Base-by-base conservation (phyloP, 2,888 invertebrate species). In the Andrena camellia region DNA sequence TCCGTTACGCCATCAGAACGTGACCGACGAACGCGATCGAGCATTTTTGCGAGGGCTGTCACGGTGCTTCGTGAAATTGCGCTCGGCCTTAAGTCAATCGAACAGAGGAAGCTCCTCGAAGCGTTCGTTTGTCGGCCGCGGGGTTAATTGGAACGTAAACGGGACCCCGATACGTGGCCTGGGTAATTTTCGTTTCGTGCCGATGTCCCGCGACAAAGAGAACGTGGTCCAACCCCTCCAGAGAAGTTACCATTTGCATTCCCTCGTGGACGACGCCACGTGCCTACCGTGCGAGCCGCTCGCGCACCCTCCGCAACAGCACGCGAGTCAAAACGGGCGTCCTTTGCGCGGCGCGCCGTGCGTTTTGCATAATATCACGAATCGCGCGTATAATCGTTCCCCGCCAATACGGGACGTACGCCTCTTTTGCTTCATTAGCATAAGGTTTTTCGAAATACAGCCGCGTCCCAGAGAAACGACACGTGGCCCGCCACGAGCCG, bases 331-430 rank as follows among this genome's bases (percentile, higher is more conserved):
- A 52, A 54, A 42, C 42, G 42, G 70, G 77, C 67, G 67, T 71
- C 72, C 75, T 78, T 78, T 69, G 59, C 77, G 42, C 83, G 84
- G 70, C 81, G 50, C 68, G 85, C 78, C 83, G 79, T 86, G 84
- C 79, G 84, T 86, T 91, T 92, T 90, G 92, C 92, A 92, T 92
- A 92, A 92, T 92, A 92, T 92, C 86, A 90, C 87, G 90, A 91
- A 91, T 90, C 91, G 90, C 90, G 87, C 88, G 88, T 90, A 86
- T 84, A 91, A 91, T 91, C 90, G 89, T 88, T 77, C 74, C 67
- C 64, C 7, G 67, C 8, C 74, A 48, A 59, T 63, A 74, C 78
- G 75, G 77, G 80, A 83, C 78, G 69, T 26, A 26, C 63, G 75
- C 72, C 72, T 69, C 64, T 76, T 84, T 81, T 74, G 20, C 20